Evolutionary conservation across 2,113 vertebrate genomes (phyloP), one percentile per base, ranked within the genome.

Genomic region (Melanerpes aurifrons): DNA sequence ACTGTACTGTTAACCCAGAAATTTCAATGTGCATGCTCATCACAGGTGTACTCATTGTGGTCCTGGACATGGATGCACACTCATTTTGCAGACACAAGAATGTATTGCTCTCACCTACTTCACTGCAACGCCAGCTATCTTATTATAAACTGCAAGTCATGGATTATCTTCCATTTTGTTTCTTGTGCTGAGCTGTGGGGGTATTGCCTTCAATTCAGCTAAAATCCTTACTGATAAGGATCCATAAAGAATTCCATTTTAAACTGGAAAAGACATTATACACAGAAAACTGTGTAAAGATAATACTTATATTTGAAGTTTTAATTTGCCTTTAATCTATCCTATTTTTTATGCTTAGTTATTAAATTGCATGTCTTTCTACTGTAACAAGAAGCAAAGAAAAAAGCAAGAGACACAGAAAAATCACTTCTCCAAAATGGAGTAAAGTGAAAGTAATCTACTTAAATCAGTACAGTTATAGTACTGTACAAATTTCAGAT

Each of bases 31-130:
- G 26, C 1, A 25, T 10, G 48, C 6, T 86, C 19, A 45, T 14
- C 12, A 31, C 0, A 3, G 20, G 35, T 57, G 43, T 64, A 67
- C 5, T 57, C 4, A 3, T 2, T 28, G 9, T 25, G 56, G 35
- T n/a, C 18, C 10, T 0, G 0, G 13, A 79, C 37, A 69, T 15
- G 48, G 59, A 50, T 2, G 6, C 9, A 32, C 10, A 24, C 0
- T n/a, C 19, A 32, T 25, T 85, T 84, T 70, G 25, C 48, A 89
- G 87, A 68, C 3, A n/a, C 25, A 75, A 29, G 12, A 59, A 20
- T 12, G 76, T 37, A 70, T 84, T 35, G 37, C 13, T 61, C 40
- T 68, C 19, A 22, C 21, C 37, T 62, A 29, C 20, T 54, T 58
- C 35, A n/a, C 15, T 54, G 25, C 54, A 77, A 92, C 63, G 9